Evolutionary conservation across 2,113 vertebrate genomes (phyloP), one percentile per base, ranked within the genome.

Genomic region (Arizona elegans): DNA sequence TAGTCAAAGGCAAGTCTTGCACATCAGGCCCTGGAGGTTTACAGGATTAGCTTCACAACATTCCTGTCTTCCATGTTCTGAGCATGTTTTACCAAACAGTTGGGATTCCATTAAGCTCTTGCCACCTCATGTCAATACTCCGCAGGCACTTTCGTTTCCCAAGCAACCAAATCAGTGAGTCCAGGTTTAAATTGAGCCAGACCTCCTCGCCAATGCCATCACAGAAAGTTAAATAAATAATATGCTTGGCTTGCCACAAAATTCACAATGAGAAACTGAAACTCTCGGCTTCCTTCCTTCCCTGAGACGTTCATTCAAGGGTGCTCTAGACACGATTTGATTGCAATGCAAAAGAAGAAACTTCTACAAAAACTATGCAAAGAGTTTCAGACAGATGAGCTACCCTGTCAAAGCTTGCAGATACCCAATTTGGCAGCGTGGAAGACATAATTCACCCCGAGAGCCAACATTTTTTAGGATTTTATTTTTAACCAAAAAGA

Each of bases 121-220:
- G 95, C 92, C 96, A 96, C 96, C 94, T 90, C 93, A 95, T 97
- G 95, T 96, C 96, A 96, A 90, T 97, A 97, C 97, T 96, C 97
- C 96, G 95, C 92, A 95, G 92, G 92, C 92, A 96, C 95, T 94
- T 54, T 91, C 0, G 93, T 97, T 97, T 95, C 96, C 95, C 85
- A 96, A 96, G 96, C 96, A 97, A 97, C 96, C 93, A 95, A 96
- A 94, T 91, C 91, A 96, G 92, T 93, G 97, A 97, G 92, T 95
- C 88, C 81, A 95, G 94, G 1, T n/a, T 93, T 94, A 95, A 96
- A 87, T 3, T 29, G 33, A 43, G 50, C 38, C 55, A 59, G 91
- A 24, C 33, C 10, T 91, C 21, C 10, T 91, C 29, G 8, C 24
- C 29, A 86, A 43, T 58, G 50, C 19, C 15, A 26, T 47, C 59